Evolutionary conservation across 1,140 invertebrate species (phyloP).

Genomic region (Drosophila repletoides): DNA sequence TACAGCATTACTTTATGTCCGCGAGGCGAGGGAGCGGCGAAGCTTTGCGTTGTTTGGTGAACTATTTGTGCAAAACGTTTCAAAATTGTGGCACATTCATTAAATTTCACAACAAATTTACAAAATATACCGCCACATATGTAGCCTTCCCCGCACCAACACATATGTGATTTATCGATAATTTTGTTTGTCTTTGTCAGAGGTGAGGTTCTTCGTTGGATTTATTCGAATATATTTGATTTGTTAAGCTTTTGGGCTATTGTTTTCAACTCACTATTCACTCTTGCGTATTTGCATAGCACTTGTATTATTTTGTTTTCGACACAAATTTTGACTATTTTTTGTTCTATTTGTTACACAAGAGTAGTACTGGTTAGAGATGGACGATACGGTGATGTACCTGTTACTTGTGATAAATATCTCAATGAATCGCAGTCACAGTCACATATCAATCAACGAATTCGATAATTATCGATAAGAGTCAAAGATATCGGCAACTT

Average conservation of each 20-base stretch:
- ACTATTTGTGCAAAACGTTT: slow-evolving; percentile 9
- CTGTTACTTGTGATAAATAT: neutral
- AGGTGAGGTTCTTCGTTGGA: neutral
- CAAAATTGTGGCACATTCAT: slow-evolving; percentile 30
- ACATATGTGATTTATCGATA: slow-evolving; percentile 37
- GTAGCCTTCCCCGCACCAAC: slow-evolving; percentile 40
- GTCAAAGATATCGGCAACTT: too few species aligned
- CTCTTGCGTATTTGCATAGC: slow-evolving; percentile 33
- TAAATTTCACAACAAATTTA: slow-evolving; percentile 51
- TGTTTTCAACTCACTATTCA: slow-evolving; percentile 31
- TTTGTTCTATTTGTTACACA: slow-evolving; percentile 48
- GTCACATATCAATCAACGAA: neutral
- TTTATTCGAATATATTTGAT: neutral
- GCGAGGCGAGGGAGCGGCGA: neutral
- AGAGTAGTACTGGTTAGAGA: slow-evolving; percentile 32
- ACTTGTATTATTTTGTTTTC: slow-evolving; percentile 36
- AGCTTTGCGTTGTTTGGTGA: neutral
- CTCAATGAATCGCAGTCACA: neutral
- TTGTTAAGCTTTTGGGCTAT: neutral
- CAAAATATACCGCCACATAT: slow-evolving; percentile 50
- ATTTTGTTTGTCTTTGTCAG: slow-evolving; percentile 22
- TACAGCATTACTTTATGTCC: neutral
- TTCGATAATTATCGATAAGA: neutral
- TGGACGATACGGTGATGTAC: neutral
- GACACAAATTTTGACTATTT: slow-evolving; percentile 24